Base-by-base conservation (phyloP, 2,888 invertebrate genomes). In the Coremacera marginata region DNA sequence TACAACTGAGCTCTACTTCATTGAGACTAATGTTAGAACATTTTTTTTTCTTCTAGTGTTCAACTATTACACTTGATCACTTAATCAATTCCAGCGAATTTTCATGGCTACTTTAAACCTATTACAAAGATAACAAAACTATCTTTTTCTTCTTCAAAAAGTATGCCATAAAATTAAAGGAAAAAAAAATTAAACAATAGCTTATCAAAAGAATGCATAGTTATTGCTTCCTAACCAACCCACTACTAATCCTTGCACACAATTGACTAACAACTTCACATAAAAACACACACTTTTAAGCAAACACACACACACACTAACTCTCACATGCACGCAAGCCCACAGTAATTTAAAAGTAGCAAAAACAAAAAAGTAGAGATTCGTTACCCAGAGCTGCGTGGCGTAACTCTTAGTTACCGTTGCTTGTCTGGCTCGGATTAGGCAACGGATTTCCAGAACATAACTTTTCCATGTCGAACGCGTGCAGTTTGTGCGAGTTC, bases 401-500 rank as follows among this genome's bases (percentile, higher is more conserved):
- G n/a, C 44, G 67, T 22, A 22, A n/a, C 63, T 22, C 16, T 65
- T 31, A 55, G 55, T 55, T 55, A 55, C 55, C 19, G 52, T 31
- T 27, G 70, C 52, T 25, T 52, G 70, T 44, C 67, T 70, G 22
- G 5, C 70, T 52, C 49, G 62, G 31, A 27, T 49, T 44, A 44
- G 31, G 49, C 62, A 73, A 73, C 62, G 72, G 72, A 73, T 73
- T 62, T 73, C 72, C 72, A 63, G 16, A 62, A 72, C 71, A 72
- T 60, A 72, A 73, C 62, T 73, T 73, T 62, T 16, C 51, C 62
- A 49, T 73, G 72, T 73, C 72, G 72, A 73, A 73, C 62, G 71
- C 25, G 37, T 8, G 19, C 14, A 65, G 27, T 70, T 57, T 22
- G 70, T 70, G 27, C 37, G 60, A 65, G 19, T 65, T 65, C 31